These are phyloP conservation scores for Euplexia lucipara DNA, from an alignment of 2,888 invertebrate species.

Conservation along the genomic window DNA sequence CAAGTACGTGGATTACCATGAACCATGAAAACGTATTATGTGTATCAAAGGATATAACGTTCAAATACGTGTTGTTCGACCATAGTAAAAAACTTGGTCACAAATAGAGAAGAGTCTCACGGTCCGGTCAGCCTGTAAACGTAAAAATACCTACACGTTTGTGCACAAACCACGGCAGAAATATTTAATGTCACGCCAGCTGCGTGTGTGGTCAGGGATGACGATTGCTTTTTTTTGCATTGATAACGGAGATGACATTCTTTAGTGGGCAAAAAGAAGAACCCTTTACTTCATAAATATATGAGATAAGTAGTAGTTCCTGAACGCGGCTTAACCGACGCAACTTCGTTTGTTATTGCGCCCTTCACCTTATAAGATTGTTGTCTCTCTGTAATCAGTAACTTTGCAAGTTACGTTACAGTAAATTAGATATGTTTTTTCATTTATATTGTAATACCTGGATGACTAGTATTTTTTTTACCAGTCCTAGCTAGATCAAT, in stretches of 20 bases:
- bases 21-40: neutral
- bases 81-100: neutral
- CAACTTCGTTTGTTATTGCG: too few species aligned
- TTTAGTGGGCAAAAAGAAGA: too few species aligned
- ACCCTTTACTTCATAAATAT: too few species aligned
- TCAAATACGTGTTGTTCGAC: neutral
- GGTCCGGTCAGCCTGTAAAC: conserved; percentile 6
- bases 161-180: conserved; percentile 9
- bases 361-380: too few species aligned
- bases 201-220: conserved; percentile 7
- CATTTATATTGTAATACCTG: too few species aligned
- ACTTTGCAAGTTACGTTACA: too few species aligned
- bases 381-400: too few species aligned
- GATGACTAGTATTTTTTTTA: too few species aligned
- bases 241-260: neutral
- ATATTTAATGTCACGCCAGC: conserved; percentile 6
- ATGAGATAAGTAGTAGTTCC: too few species aligned
- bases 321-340: too few species aligned
- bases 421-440: too few species aligned
- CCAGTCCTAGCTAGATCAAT: too few species aligned
- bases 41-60: neutral
- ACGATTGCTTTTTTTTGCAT: conserved; percentile 1
- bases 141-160: neutral
- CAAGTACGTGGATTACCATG: neutral
- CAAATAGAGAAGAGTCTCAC: neutral